Percentiles rank a stretch among this genome's conserved stretches.
Conservation (phyloP, 2,113 vertebrate genomes). For the Dermatemys mawii region DNA sequence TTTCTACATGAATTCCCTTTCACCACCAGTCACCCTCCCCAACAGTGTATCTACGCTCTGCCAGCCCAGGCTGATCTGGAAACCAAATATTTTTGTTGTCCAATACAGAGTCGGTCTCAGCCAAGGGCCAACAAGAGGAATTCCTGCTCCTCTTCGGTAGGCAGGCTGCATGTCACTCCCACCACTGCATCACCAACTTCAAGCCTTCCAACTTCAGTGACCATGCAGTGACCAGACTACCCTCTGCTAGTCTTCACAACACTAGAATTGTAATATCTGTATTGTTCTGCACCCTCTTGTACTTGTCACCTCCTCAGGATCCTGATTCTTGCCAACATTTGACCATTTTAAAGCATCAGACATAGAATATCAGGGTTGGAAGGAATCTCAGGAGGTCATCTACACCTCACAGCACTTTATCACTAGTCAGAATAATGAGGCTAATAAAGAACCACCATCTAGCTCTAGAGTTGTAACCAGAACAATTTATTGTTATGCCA, state of each 20-base stretch:
- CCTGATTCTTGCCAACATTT: not conserved
- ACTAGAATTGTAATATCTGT: not conserved
- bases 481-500: not conserved
- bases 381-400: no score
- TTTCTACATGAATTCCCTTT: constrained; percentile 17
- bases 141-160: not conserved
- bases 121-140: not conserved
- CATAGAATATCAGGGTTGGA: no score
- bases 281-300: not conserved
- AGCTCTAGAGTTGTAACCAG: not conserved
- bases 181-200: not conserved
- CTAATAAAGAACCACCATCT: not conserved
- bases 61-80: not conserved
- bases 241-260: not conserved
- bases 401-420: not conserved
- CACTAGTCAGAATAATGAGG: not conserved
- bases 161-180: not conserved
- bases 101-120: not conserved
- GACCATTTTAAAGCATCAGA: not conserved
- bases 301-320: not conserved
- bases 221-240: fast-evolving
- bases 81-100: not conserved
- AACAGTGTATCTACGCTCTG: not conserved
- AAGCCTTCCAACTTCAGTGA: not conserved
- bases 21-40: not conserved